Evolutionary conservation across 2,797 vertebrate species (phyloP).

Genomic region (Spinibarbus caldwelli): DNA sequence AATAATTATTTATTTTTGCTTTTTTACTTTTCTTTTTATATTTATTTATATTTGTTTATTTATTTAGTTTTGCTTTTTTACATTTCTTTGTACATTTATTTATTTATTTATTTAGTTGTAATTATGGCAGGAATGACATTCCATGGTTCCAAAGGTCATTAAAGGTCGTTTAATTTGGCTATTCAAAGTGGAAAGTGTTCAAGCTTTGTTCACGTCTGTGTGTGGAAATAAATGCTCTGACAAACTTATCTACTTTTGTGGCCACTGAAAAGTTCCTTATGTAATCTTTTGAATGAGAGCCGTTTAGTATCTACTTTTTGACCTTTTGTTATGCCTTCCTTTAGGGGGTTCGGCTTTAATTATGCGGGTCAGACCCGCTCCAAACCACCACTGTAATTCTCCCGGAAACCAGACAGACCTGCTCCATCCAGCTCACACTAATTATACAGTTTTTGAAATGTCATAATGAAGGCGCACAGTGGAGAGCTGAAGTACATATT

Average conservation of each 20-base stretch:
- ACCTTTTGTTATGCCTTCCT: slow-evolving; percentile 8
- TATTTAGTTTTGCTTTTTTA: too few relatives aligned
- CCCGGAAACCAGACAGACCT: background rate
- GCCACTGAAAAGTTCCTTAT: background rate
- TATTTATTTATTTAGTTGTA: too few relatives aligned
- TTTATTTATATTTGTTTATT: too few relatives aligned
- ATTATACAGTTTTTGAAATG: slow-evolving; percentile 27
- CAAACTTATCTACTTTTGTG: background rate
- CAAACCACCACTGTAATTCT: background rate
- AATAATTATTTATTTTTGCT: too few relatives aligned
- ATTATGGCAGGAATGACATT: too few relatives aligned
- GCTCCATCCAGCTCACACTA: background rate
- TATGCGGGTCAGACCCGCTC: background rate
- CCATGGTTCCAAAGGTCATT: background rate
- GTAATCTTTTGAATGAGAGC: background rate
- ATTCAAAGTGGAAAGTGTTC: background rate
- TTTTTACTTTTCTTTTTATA: too few relatives aligned
- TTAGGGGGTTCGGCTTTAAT: background rate
- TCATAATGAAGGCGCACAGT: background rate
- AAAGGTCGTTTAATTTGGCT: background rate
- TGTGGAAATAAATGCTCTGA: background rate
- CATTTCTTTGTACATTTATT: too few relatives aligned
- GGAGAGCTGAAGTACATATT: background rate
- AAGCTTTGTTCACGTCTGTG: background rate
- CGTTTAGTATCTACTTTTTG: background rate